Evolutionary conservation across 2,113 vertebrate species (phyloP).

Genomic region (Syngnathus floridae): DNA sequence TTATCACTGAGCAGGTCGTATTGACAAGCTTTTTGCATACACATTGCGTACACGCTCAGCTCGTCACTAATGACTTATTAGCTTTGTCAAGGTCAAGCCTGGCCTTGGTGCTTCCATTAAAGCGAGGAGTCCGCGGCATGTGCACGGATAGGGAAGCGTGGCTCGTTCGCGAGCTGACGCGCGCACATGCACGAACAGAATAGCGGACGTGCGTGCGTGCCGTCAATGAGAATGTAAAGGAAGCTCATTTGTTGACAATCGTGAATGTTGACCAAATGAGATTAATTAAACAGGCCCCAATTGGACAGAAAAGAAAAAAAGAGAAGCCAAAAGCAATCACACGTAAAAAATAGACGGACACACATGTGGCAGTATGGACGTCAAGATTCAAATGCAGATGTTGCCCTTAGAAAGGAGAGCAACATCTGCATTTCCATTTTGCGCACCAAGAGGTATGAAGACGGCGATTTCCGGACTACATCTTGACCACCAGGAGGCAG

Average conservation of each 20-base stretch:
- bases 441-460: too few species aligned
- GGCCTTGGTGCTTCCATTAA: slow-evolving; percentile 7
- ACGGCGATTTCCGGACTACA: too few species aligned
- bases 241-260: slow-evolving; percentile 1
- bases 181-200: slow-evolving; percentile 16
- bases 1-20: not conserved
- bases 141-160: not conserved
- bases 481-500: too few species aligned
- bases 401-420: too few species aligned
- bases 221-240: not conserved
- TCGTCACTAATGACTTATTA: not conserved
- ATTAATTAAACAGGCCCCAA: not conserved
- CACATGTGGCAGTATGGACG: too few species aligned
- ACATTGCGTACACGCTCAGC: slow-evolving; percentile 64
- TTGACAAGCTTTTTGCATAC: too few species aligned
- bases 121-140: not conserved
- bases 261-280: not conserved
- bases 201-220: not conserved
- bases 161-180: slow-evolving; percentile 1
- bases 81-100: slow-evolving; percentile 3
- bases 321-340: slow-evolving; percentile 27
- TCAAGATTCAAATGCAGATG: too few species aligned
- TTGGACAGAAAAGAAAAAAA: not conserved
- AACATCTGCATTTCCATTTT: too few species aligned
- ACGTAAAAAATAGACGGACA: too few species aligned